Evolutionary conservation across 1,140 invertebrate genomes (phyloP).

Genomic region (Meloidogyne floridensis): DNA sequence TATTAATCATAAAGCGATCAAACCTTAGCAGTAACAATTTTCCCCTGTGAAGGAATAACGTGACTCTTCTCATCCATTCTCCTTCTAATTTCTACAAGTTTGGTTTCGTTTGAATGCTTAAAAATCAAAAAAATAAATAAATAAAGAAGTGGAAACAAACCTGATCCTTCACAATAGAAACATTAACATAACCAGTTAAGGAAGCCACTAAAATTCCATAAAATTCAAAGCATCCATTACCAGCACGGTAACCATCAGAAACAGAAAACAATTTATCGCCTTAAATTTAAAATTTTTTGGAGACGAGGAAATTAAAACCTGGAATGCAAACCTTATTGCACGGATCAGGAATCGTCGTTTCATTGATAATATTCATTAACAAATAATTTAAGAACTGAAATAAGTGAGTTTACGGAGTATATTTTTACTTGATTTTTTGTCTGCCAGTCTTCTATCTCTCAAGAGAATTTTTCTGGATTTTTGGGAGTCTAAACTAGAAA

Average conservation of each 20-base stretch:
- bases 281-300: not conserved
- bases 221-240: conserved; percentile 52
- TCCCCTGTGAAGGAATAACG: conserved; percentile 42
- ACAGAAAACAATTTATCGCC: conserved; percentile 44
- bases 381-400: not conserved
- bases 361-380: not conserved
- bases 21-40: conserved; percentile 47
- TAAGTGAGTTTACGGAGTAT: not conserved
- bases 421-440: too few relatives aligned
- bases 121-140: not conserved
- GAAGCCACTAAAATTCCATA: conserved; percentile 42
- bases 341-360: not conserved
- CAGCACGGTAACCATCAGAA: conserved; percentile 47
- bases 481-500: too few relatives aligned
- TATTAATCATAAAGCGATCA: not conserved
- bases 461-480: too few relatives aligned
- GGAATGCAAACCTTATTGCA: not conserved
- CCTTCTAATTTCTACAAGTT: conserved; percentile 47
- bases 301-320: not conserved
- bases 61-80: conserved; percentile 48
- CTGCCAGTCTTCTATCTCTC: too few relatives aligned
- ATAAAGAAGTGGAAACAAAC: conserved; percentile 23
- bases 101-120: conserved; percentile 37
- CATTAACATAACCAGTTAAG: conserved; percentile 44
- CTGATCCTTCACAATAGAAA: conserved; percentile 32